A percentile compares a stretch with the other conserved stretches of the same genome.
phyloP scores from a whole-genome alignment of 1,140 invertebrate genomes.

The Leptinotarsa lineolata region DNA sequence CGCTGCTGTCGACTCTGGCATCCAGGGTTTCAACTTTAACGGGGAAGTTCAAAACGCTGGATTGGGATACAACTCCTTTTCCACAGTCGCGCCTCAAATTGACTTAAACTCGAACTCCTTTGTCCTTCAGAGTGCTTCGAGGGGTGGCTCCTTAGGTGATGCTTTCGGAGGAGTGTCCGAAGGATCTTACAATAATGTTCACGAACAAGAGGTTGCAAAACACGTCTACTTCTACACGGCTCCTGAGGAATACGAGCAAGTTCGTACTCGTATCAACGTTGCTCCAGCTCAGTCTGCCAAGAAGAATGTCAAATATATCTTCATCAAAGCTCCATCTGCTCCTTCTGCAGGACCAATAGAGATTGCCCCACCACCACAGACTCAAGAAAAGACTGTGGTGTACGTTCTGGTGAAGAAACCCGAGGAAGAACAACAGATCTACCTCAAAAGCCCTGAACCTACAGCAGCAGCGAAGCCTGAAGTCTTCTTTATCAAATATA shows the following conservation, averaged over 20 bases:
- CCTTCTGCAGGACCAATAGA: constrained; percentile 75
- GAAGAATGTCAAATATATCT: constrained; percentile 87
- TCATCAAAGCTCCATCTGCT: constrained; percentile 82
- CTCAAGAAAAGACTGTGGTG: constrained; percentile 86
- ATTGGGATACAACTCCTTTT: neutral
- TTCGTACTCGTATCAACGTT: constrained; percentile 58
- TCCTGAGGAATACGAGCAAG: constrained; percentile 69
- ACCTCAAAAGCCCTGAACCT: constrained; percentile 72
- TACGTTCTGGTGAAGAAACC: constrained; percentile 86
- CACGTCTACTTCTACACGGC: constrained; percentile 73
- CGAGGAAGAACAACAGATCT: constrained; percentile 77
- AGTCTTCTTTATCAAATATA: constrained; percentile 89
- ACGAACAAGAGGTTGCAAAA: constrained; percentile 62
- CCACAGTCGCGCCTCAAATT: too few relatives aligned
- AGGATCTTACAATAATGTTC: neutral
- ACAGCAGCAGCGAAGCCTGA: constrained; percentile 82
- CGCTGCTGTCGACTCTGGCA: neutral
- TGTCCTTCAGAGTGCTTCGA: neutral
- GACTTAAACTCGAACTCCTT: neutral
- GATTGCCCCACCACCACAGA: constrained; percentile 65
- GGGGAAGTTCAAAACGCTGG: neutral
- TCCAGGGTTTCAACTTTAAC: constrained; percentile 8
- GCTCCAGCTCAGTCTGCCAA: constrained; percentile 64
- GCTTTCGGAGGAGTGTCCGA: constrained; percentile 10
- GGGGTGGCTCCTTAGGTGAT: constrained; percentile 1